Conservation (phyloP, 2,113 vertebrate species). For the Egretta garzetta region DNA sequence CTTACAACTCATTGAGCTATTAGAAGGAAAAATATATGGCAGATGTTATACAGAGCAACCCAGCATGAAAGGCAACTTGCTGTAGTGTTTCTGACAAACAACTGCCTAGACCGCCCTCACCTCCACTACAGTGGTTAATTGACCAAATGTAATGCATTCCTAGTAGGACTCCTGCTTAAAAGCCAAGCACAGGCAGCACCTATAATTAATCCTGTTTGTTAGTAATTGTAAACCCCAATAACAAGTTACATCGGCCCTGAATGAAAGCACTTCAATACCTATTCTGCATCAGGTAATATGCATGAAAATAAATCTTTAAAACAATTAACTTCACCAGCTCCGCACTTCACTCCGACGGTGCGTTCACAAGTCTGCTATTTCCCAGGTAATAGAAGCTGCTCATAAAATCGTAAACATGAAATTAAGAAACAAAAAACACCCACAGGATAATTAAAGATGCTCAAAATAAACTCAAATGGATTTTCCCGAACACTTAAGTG, state of each 20-base stretch:
- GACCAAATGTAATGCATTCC: not conserved
- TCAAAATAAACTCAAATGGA: not conserved
- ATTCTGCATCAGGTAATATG: not conserved
- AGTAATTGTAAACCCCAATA: slow-evolving; percentile 47
- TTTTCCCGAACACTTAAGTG: not conserved
- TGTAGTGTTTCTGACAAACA: not conserved
- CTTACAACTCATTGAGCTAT: not conserved
- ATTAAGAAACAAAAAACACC: not conserved
- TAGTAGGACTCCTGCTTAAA: slow-evolving; percentile 33
- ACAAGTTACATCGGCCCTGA: not conserved
- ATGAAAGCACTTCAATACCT: not conserved
- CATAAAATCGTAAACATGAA: not conserved
- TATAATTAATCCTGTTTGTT: slow-evolving; percentile 35
- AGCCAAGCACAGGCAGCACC: not conserved
- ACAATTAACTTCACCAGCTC: not conserved
- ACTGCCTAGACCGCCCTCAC: not conserved
- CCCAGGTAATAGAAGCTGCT: not conserved
- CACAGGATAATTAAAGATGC: accelerated
- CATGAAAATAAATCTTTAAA: not conserved
- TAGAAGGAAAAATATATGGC: not conserved
- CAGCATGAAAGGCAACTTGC: not conserved
- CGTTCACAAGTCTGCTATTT: not conserved
- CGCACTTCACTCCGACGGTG: not conserved
- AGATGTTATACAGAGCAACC: not conserved
- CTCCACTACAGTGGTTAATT: not conserved